These are phyloP conservation scores for Microctenopoma lineatum DNA, from an alignment of 2,797 vertebrate species.

Conservation along the genomic window DNA sequence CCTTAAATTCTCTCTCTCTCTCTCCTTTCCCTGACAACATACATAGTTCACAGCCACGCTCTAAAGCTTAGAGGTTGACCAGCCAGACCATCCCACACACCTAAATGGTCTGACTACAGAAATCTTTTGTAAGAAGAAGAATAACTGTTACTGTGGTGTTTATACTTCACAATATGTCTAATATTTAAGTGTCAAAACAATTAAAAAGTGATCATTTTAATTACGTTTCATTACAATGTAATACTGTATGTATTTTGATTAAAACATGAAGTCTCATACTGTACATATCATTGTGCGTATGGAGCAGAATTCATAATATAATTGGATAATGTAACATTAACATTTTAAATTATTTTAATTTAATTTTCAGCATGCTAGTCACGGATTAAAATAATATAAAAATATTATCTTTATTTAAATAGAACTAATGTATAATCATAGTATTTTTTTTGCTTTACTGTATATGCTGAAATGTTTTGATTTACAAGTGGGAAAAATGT, in stretches of 20 bases:
- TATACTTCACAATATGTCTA: background rate
- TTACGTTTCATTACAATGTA: too few relatives aligned
- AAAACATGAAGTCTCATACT: background rate
- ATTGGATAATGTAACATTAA: too few relatives aligned
- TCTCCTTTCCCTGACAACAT: conserved; percentile 55
- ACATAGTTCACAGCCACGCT: conserved; percentile 68
- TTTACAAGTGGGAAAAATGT: background rate
- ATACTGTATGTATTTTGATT: background rate
- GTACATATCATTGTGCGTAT: background rate
- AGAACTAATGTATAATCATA: background rate
- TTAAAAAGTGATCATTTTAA: too few relatives aligned
- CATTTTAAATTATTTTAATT: background rate
- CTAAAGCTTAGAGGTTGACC: conserved; percentile 42
- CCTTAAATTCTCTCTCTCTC: conserved; percentile 15
- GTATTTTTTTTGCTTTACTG: background rate
- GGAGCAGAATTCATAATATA: too few relatives aligned
- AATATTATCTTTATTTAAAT: conserved; percentile 1
- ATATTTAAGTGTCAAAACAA: too few relatives aligned
- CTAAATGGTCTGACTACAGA: conserved; percentile 4
- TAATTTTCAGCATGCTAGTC: background rate
- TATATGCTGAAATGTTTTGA: background rate
- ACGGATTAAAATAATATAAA: background rate
- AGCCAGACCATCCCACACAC: conserved; percentile 25
- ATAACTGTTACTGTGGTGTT: background rate
- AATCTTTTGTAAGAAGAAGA: background rate